Evolutionary conservation across 2,113 vertebrate genomes (phyloP), one percentile per base, ranked within the genome.

Genomic region (Actenoides hombroni): DNA sequence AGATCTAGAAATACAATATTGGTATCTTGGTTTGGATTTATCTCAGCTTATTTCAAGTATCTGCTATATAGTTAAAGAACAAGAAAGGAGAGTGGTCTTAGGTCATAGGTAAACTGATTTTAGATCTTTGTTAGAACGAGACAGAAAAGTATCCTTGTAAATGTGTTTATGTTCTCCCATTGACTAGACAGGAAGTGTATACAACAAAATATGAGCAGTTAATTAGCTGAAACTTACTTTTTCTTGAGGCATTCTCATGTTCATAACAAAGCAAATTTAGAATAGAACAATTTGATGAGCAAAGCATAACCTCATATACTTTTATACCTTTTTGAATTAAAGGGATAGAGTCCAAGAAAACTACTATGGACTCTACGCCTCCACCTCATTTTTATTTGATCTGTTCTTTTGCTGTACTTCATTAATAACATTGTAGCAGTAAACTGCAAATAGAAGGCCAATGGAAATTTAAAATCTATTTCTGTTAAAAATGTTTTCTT

Each of bases 351-450:
- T 16, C 7, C 19, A 71, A 39, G 40, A 82, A 83, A 84, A 26
- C 0, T 6, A 8, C 11, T 46, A 5, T 16, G 11, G 8, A 1
- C 8, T 76, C 15, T 54, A 5, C 13, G 25, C 5, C 26, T 86
- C 23, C 8, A 40, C 31, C 31, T 65, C 17, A 2, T 40, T 64
- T 57, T 63, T 8, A 2, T 59, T 78, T 31, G 4, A 25, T 25
- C 12, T 26, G 24, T 25, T 49, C 49, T 81, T 53, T 49, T 54
- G 21, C 25, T 46, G 4, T 40, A 17, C 9, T 68, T 16, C 14
- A 39, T 57, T 70, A 71, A 40, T 23, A 87, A 26, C 14, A 67
- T 8, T 65, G n/a, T 33, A 83, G 5, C 4, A 57, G 11, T 60
- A 54, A 85, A 60, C 2, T 69, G 3, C n/a, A 57, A 56, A 73